Conservation (phyloP, 2,888 invertebrate genomes). For the Meghimatium bilineatum region DNA sequence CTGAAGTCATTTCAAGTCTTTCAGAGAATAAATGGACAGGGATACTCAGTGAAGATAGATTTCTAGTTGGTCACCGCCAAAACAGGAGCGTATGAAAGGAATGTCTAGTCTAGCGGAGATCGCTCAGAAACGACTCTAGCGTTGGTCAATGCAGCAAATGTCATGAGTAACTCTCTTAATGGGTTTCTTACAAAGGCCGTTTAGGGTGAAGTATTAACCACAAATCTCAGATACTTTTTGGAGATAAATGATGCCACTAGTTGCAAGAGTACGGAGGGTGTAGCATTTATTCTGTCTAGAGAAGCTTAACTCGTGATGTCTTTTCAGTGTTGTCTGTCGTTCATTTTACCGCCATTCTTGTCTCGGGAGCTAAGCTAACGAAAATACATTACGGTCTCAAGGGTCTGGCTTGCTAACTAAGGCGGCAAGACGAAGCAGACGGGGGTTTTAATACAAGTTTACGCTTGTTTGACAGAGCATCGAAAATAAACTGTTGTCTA, state of each 20-base stretch:
- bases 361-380: constrained; percentile 28
- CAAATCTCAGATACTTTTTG: constrained; percentile 15
- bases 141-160: constrained; percentile 30
- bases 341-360: not conserved
- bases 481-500: constrained; percentile 8
- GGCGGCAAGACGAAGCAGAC: not conserved
- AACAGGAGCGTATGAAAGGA: constrained; percentile 29
- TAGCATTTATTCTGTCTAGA: constrained; percentile 28
- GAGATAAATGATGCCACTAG: constrained; percentile 27
- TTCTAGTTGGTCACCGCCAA: not conserved
- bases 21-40: constrained; percentile 29
- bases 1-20: constrained; percentile 12
- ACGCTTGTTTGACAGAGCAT: not conserved
- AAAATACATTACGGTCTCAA: constrained; percentile 31
- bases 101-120: constrained; percentile 34
- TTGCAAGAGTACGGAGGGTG: not conserved
- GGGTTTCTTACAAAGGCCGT: constrained; percentile 37
- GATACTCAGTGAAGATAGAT: constrained; percentile 13
- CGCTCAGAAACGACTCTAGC: not conserved
- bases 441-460: not conserved
- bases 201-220: constrained; percentile 34
- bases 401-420: not conserved
- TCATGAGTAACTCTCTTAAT: constrained; percentile 25
- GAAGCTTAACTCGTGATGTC: constrained; percentile 25
- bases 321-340: constrained; percentile 11